Base-by-base conservation (phyloP, 2,113 vertebrate genomes). In the Haplochromis vanheusdeni region DNA sequence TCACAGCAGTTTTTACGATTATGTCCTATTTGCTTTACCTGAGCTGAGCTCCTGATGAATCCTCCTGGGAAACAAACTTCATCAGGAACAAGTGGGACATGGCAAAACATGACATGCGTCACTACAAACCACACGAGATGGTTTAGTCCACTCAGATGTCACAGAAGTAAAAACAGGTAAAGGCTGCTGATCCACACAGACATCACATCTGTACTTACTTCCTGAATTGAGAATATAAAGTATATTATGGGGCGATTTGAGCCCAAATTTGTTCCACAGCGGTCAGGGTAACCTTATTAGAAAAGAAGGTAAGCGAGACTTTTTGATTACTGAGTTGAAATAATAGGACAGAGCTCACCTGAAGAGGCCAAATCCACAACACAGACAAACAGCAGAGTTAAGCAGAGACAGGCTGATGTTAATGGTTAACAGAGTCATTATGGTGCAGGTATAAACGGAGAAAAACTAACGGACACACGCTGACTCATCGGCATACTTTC, bases 401-500 rank as follows among this genome's bases (percentile, higher is more conserved):
- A 0, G 47, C 47, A 51, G 17, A 51, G 49, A 2, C 47, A 19
- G n/a, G n/a, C n/a, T n/a, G n/a, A n/a, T n/a, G n/a, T n/a, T 0
- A 3, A 3, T 1, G 47, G 47, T 49, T 49, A 49, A 49, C 47
- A 49, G 42, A 42, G 49, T n/a, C 8, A 49, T 19, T 9, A 5
- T 10, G 19, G 1, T 51, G 49, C 5, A 10, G 9, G 49, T 52
- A 52, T 52, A 52, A 52, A 52, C 1, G 2, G 19, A n/a, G 49
- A 52, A 52, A 51, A 51, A 51, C 17, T 6, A 52, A 52, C 51
- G 2, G 51, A 52, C 19, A 51, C 49, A 1, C 19, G 19, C 49
- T 0, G 49, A 51, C 51, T 52, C 51, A n/a, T 52, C 51, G n/a
- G 51, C 9, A 2, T 52, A 52, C n/a, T 52, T 2, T 21, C 1